Percentiles rank a stretch among this genome's conserved stretches.
These are phyloP conservation scores for Vanessa tameamea DNA, from an alignment of 1,140 invertebrate species.

Conservation along the genomic window DNA sequence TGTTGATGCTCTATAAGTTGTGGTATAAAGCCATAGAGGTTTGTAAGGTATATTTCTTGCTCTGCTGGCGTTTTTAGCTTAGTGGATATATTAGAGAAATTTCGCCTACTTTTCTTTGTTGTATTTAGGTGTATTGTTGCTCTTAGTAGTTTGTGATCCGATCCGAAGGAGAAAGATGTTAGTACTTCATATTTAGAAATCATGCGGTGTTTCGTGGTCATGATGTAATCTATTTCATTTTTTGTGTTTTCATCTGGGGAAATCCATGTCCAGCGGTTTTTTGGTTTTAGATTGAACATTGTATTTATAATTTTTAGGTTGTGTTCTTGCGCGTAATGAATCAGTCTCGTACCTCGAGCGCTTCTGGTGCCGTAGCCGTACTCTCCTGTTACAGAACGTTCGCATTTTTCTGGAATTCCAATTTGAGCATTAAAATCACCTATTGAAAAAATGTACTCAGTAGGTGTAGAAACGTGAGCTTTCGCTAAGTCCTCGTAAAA, in stretches of 20 bases:
- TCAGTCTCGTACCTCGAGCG: slow-evolving; percentile 5
- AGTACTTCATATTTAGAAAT: slow-evolving; percentile 46
- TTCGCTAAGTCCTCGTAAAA: slow-evolving; percentile 43
- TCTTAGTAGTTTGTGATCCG: slow-evolving; percentile 48
- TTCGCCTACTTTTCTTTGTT: slow-evolving; percentile 42
- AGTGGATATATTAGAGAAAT: slow-evolving; percentile 33
- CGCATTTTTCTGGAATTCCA: slow-evolving; percentile 33
- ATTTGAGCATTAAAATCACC: slow-evolving; percentile 49
- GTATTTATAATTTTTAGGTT: slow-evolving; percentile 20
- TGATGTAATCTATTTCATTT: slow-evolving; percentile 54
- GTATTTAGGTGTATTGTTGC: slow-evolving; percentile 38
- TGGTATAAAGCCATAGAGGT: slow-evolving; percentile 37
- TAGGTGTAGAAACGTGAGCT: slow-evolving; percentile 37
- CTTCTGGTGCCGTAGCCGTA: slow-evolving; percentile 36
- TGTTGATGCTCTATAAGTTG: slow-evolving; percentile 37
- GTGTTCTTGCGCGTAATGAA: slow-evolving; percentile 14
- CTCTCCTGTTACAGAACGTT: slow-evolving; percentile 31
- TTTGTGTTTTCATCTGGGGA: slow-evolving; percentile 49
- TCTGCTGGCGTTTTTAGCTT: slow-evolving; percentile 41
- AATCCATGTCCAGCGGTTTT: slow-evolving; percentile 51
- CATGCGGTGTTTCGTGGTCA: slow-evolving; percentile 43
- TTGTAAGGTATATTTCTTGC: slow-evolving; percentile 41
- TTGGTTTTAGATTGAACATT: slow-evolving; percentile 50
- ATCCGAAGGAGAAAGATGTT: slow-evolving; percentile 36
- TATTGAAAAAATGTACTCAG: slow-evolving; percentile 39